A percentile compares a stretch with the other conserved stretches of the same genome.
Conservation (phyloP, 2,797 vertebrate genomes). For the Mionectes olivaceus region DNA sequence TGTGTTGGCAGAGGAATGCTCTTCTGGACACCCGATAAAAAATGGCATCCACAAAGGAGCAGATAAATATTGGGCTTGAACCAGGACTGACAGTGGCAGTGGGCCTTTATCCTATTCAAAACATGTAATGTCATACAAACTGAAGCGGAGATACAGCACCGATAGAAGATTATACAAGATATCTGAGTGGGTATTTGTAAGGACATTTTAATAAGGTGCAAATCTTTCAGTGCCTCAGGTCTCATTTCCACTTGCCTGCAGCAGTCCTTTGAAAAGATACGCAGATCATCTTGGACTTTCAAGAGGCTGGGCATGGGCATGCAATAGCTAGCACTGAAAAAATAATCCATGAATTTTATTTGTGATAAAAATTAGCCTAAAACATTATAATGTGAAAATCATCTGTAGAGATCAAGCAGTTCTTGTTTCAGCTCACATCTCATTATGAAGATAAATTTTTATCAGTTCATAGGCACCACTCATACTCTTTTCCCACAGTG, state of each 20-base stretch:
- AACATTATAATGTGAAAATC: not conserved
- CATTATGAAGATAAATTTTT: not conserved
- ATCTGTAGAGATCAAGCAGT: not conserved
- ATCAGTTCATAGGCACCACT: not conserved
- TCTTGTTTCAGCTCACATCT: not conserved
- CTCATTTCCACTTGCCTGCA: not conserved
- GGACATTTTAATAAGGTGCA: slow-evolving; percentile 53
- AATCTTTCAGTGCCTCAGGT: not conserved
- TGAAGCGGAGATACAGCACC: slow-evolving; percentile 74
- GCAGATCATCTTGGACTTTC: not conserved
- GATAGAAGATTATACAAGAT: slow-evolving; percentile 80
- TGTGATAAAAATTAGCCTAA: not conserved
- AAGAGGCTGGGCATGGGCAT: not conserved
- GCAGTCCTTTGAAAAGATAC: not conserved
- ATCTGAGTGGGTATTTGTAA: slow-evolving; percentile 51
- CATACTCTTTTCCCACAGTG: not conserved
- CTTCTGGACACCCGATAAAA: slow-evolving; percentile 77
- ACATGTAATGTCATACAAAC: slow-evolving; percentile 75
- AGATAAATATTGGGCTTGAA: slow-evolving; percentile 70
- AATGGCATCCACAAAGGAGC: slow-evolving; percentile 77
- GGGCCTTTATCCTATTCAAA: slow-evolving; percentile 75
- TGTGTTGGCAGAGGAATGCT: slow-evolving; percentile 68
- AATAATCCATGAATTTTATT: not conserved
- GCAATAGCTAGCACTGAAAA: not conserved
- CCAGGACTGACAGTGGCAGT: slow-evolving; percentile 64